Conservation (phyloP, 2,113 vertebrate genomes). For the Gobio gobio region DNA sequence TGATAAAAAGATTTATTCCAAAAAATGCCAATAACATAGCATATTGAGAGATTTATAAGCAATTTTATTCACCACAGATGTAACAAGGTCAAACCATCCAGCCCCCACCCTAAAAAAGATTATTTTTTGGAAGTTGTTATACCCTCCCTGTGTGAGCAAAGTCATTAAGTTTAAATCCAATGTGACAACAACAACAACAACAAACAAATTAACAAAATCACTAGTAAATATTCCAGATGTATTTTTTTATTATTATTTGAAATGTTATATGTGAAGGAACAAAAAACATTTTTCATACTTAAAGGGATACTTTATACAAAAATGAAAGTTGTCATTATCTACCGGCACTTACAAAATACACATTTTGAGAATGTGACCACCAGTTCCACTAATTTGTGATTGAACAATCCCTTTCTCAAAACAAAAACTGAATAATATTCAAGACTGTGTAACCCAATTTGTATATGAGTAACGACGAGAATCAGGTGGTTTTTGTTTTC, state of each 20-base stretch:
- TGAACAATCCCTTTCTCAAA: background rate
- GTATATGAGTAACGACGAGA: background rate
- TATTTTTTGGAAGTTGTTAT: too few relatives aligned
- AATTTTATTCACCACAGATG: too few relatives aligned
- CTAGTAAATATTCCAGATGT: background rate
- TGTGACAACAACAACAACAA: too few relatives aligned
- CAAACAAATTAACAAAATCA: background rate
- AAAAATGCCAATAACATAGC: too few relatives aligned
- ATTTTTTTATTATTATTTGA: background rate
- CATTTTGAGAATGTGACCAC: background rate
- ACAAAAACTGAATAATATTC: background rate
- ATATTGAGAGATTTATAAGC: too few relatives aligned
- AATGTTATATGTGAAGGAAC: background rate
- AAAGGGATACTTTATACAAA: background rate
- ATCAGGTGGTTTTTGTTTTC: background rate
- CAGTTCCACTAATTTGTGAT: background rate
- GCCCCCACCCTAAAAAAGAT: too few relatives aligned
- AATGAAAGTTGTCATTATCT: background rate
- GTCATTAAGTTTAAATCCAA: too few relatives aligned
- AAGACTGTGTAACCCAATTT: background rate
- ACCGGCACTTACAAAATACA: background rate
- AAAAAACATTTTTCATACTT: background rate
- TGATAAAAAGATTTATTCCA: too few relatives aligned
- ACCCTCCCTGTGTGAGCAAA: too few relatives aligned
- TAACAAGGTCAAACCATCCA: too few relatives aligned